These are phyloP conservation scores for Halocaridina rubra DNA, from an alignment of 2,888 invertebrate species.

Conservation along the genomic window DNA sequence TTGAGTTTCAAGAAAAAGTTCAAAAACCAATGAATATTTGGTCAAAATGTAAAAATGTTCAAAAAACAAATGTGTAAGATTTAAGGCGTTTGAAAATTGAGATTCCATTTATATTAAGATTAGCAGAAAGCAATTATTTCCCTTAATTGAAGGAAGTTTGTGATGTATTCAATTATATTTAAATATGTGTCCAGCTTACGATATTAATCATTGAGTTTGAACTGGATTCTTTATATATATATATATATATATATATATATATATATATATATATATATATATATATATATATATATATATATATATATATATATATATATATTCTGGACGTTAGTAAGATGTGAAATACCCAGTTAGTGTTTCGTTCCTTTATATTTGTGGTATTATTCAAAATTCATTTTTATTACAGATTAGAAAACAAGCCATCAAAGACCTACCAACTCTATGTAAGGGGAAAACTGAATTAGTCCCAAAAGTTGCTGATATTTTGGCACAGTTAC, in stretches of 20 bases:
- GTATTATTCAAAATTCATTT: not conserved
- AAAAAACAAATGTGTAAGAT: too few relatives aligned
- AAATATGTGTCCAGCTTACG: too few relatives aligned
- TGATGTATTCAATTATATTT: not conserved
- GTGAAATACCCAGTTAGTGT: not conserved
- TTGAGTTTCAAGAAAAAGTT: too few relatives aligned
- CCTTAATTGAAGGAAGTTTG: slow-evolving; percentile 74
- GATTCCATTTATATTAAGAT: slow-evolving; percentile 78
- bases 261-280: not conserved
- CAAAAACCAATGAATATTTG: too few relatives aligned
- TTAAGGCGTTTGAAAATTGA: slow-evolving; percentile 70
- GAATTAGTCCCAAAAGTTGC: slow-evolving; percentile 84
- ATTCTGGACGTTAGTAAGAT: not conserved
- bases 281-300: not conserved
- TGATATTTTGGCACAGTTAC: slow-evolving; percentile 89
- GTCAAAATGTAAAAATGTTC: too few relatives aligned
- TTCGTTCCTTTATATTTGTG: not conserved
- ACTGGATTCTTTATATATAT: too few relatives aligned
- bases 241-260: not conserved
- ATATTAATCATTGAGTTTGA: too few relatives aligned
- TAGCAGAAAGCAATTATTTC: slow-evolving; percentile 79
- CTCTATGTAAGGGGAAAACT: slow-evolving; percentile 86
- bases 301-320: not conserved
- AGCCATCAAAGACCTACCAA: slow-evolving; percentile 87
- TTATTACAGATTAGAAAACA: slow-evolving; percentile 86